A percentile compares a stretch with the other conserved stretches of the same genome.
Conservation (phyloP, 2,113 vertebrate genomes). For the Nothoprocta pentlandii region DNA sequence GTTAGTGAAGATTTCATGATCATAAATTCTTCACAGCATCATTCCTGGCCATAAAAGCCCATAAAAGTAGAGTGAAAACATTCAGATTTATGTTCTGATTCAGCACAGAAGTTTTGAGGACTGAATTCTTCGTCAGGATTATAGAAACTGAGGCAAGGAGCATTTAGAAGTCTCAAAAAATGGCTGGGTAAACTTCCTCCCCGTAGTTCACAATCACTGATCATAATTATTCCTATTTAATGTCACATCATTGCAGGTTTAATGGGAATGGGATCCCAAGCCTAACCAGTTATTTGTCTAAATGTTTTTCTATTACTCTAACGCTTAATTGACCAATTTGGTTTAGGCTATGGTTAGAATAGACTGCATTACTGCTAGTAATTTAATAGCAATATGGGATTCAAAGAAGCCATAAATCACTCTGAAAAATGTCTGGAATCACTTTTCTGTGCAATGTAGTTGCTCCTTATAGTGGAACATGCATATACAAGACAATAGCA, state of each 20-base stretch:
- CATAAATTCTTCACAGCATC: slow-evolving; percentile 70
- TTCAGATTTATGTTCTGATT: slow-evolving; percentile 68
- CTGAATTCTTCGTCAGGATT: background rate
- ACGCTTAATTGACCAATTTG: background rate
- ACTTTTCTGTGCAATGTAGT: background rate
- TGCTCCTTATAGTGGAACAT: background rate
- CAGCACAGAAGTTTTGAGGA: slow-evolving; percentile 63
- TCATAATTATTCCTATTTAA: fast-evolving
- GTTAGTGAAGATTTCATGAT: slow-evolving; percentile 65
- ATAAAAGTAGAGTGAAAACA: slow-evolving; percentile 36
- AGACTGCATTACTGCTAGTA: background rate
- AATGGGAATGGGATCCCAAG: background rate
- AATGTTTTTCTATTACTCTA: background rate
- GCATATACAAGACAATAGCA: fast-evolving
- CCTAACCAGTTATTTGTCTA: background rate
- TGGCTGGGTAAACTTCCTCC: fast-evolving
- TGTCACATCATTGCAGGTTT: background rate
- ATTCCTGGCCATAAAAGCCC: slow-evolving; percentile 56
- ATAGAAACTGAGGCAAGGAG: background rate
- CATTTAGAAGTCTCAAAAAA: background rate
- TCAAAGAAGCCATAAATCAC: background rate
- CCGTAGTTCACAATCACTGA: fast-evolving
- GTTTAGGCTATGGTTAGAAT: background rate
- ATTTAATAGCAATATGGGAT: background rate
- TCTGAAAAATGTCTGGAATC: background rate